Evolutionary conservation across 2,113 vertebrate species (phyloP).

Genomic region (Erinaceus europaeus): DNA sequence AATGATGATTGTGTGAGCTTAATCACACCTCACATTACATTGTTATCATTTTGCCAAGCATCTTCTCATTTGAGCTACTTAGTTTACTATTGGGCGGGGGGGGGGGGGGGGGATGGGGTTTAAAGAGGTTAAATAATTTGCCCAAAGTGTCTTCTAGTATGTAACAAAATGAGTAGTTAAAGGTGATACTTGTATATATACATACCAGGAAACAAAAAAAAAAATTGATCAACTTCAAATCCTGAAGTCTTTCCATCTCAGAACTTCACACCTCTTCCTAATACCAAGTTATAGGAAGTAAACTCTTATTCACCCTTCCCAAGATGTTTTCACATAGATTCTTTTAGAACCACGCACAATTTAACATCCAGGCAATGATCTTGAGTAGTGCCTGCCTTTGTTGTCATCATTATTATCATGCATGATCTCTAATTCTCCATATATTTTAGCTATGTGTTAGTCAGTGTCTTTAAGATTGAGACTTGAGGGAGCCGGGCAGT

Average conservation of each 20-base stretch:
- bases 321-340: not conserved
- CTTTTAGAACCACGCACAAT: not conserved
- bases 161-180: not conserved
- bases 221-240: too few species aligned
- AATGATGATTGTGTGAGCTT: not conserved
- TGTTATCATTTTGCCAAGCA: not conserved
- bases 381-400: not conserved
- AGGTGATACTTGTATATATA: not conserved
- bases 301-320: not conserved
- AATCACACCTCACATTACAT: not conserved
- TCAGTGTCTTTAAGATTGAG: too few species aligned
- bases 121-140: not conserved
- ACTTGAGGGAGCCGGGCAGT: too few species aligned
- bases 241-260: not conserved
- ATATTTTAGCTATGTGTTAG: not conserved
- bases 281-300: not conserved
- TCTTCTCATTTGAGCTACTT: slow-evolving; percentile 1
- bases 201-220: too few species aligned
- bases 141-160: not conserved
- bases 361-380: not conserved
- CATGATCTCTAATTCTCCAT: not conserved
- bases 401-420: not conserved
- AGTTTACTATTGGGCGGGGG: not conserved
- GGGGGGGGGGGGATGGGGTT: not conserved
- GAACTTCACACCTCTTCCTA: not conserved